Conservation (phyloP, 1,140 invertebrate species). For the Nephila pilipes region DNA sequence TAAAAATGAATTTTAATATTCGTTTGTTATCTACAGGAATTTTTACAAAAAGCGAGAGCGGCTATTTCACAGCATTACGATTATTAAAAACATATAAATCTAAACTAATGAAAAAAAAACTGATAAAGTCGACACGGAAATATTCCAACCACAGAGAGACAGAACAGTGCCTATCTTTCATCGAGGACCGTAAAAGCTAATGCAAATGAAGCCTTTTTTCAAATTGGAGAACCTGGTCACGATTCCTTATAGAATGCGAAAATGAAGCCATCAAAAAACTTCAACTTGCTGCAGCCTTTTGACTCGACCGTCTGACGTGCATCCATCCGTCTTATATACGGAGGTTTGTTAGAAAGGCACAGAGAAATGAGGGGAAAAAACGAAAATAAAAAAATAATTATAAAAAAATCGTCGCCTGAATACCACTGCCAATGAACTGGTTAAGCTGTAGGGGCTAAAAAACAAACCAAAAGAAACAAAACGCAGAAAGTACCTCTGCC, state of each 20-base stretch:
- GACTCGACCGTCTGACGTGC: constrained; percentile 41
- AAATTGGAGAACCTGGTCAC: constrained; percentile 63
- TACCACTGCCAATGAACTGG: constrained; percentile 15
- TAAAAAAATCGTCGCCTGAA: constrained; percentile 18
- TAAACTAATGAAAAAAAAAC: not conserved
- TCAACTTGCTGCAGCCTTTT: constrained; percentile 16
- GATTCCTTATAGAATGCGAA: constrained; percentile 60
- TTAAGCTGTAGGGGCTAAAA: constrained; percentile 39
- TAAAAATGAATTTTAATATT: too few relatives aligned
- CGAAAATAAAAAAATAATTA: not conserved
- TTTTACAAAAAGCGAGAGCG: not conserved
- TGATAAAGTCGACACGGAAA: constrained; percentile 40
- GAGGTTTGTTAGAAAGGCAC: not conserved
- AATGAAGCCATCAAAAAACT: constrained; percentile 69
- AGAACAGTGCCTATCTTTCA: constrained; percentile 1
- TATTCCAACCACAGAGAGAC: not conserved
- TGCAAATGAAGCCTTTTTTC: constrained; percentile 54
- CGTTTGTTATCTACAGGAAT: too few relatives aligned
- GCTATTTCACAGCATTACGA: not conserved
- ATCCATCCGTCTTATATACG: constrained; percentile 38
- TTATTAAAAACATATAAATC: constrained; percentile 8
- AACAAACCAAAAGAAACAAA: not conserved
- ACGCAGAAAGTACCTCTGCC: not conserved
- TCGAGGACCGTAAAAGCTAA: not conserved
- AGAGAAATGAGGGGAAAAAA: not conserved